These are phyloP conservation scores for Cairina moschata DNA, from an alignment of 2,113 vertebrate species.

Conservation along the genomic window DNA sequence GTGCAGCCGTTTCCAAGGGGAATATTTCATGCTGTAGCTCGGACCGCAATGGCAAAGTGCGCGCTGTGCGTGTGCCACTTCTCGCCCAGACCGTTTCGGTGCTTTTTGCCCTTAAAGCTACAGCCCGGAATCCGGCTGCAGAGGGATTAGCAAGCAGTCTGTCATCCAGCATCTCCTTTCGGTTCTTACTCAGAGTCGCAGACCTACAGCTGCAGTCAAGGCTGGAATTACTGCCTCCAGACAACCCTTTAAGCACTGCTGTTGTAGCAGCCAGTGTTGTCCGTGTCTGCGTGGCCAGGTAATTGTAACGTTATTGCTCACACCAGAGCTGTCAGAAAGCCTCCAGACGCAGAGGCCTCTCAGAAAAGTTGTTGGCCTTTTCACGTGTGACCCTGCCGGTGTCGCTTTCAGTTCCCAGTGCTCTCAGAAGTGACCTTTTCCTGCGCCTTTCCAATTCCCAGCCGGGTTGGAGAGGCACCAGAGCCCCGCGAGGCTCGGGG, in stretches of 20 bases:
- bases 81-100: constrained; percentile 42
- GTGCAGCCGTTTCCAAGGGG: background rate
- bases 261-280: constrained; percentile 34
- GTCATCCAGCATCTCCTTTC: constrained; percentile 37
- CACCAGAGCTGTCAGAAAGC: constrained; percentile 55
- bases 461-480: constrained; percentile 37
- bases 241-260: constrained; percentile 44
- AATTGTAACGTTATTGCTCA: constrained; percentile 3
- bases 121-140: constrained; percentile 43
- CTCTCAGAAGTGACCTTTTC: constrained; percentile 30
- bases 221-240: constrained; percentile 57
- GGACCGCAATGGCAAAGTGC: background rate
- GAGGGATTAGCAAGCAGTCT: constrained; percentile 23
- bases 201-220: constrained; percentile 30
- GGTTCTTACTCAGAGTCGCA: constrained; percentile 26
- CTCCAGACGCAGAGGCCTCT: background rate
- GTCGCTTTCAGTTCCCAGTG: background rate
- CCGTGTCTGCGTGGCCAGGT: constrained; percentile 38
- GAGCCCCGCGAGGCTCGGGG: constrained; percentile 38
- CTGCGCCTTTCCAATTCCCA: constrained; percentile 25
- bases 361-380: constrained; percentile 4
- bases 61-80: background rate
- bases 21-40: background rate
- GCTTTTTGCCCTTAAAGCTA: constrained; percentile 23
- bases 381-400: background rate